Conservation (phyloP, 2,888 invertebrate species). For the Orchestes rusci region DNA sequence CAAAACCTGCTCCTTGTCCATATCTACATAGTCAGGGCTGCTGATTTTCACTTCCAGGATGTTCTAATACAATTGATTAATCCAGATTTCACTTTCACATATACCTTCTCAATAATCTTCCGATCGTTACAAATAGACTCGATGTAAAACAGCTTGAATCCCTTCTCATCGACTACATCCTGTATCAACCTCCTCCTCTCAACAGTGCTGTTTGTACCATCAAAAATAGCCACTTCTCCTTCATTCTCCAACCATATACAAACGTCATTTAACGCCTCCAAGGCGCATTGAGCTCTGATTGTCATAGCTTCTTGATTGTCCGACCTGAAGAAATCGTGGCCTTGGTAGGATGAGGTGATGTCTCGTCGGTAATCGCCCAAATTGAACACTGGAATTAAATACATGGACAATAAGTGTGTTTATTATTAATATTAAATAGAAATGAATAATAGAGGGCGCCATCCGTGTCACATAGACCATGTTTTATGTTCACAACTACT, state of each 20-base stretch:
- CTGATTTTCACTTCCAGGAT: slow-evolving; percentile 88
- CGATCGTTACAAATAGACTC: slow-evolving; percentile 98
- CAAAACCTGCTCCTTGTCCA: slow-evolving; percentile 88
- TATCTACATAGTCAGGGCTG: slow-evolving; percentile 94
- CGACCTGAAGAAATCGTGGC: slow-evolving; percentile 95
- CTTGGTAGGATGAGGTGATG: slow-evolving; percentile 89
- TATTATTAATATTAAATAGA: too few species aligned
- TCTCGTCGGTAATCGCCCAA: slow-evolving; percentile 96
- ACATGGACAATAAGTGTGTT: too few species aligned
- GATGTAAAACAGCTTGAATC: slow-evolving; percentile 94
- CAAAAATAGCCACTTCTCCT: slow-evolving; percentile 97
- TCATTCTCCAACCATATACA: slow-evolving; percentile 78
- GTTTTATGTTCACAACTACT: too few species aligned
- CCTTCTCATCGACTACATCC: slow-evolving; percentile 82
- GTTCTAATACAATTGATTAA: slow-evolving; percentile 25
- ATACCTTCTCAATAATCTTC: slow-evolving; percentile 78
- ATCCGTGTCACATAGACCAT: too few species aligned
- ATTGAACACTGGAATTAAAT: slow-evolving; percentile 79
- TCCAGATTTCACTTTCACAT: not conserved
- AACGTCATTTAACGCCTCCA: slow-evolving; percentile 88
- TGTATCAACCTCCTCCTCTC: slow-evolving; percentile 84
- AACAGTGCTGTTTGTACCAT: slow-evolving; percentile 96
- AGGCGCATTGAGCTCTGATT: slow-evolving; percentile 89
- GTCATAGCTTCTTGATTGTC: slow-evolving; percentile 95
- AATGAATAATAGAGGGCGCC: too few species aligned